Conservation (phyloP, 1,140 invertebrate genomes). For the Megathymus violae region DNA sequence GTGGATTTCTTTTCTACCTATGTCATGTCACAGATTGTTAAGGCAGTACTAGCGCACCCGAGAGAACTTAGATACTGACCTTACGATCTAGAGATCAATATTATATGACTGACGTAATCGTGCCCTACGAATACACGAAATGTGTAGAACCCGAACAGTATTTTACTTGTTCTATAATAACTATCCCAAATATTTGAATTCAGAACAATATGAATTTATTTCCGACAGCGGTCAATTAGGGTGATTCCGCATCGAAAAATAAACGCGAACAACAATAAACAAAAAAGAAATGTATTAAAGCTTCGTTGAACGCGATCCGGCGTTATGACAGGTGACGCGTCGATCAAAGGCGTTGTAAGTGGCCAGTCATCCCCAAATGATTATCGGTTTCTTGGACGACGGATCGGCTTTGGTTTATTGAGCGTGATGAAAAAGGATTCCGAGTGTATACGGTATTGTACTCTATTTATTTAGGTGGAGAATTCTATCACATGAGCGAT, state of each 20-base stretch:
- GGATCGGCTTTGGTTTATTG: slow-evolving; percentile 57
- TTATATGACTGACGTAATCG: too few relatives aligned
- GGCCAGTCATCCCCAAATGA: slow-evolving; percentile 70
- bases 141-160: too few relatives aligned
- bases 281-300: slow-evolving; percentile 57
- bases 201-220: slow-evolving; percentile 35
- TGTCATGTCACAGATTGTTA: too few relatives aligned
- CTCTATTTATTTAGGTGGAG: slow-evolving; percentile 20
- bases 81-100: too few relatives aligned
- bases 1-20: too few relatives aligned
- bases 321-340: slow-evolving; percentile 67
- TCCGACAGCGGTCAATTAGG: slow-evolving; percentile 52
- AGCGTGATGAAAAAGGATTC: slow-evolving; percentile 50
- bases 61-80: too few relatives aligned
- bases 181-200: slow-evolving; percentile 18
- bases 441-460: slow-evolving; percentile 30
- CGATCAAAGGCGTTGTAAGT: slow-evolving; percentile 56
- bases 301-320: slow-evolving; percentile 57
- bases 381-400: slow-evolving; percentile 58
- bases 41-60: too few relatives aligned
- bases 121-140: too few relatives aligned
- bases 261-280: slow-evolving; percentile 57
- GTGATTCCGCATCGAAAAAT: slow-evolving; percentile 55
- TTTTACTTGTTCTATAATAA: slow-evolving; percentile 4
- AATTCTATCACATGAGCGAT: not conserved